These are phyloP conservation scores for Nezara viridula DNA, from an alignment of 2,888 invertebrate genomes.

Conservation along the genomic window DNA sequence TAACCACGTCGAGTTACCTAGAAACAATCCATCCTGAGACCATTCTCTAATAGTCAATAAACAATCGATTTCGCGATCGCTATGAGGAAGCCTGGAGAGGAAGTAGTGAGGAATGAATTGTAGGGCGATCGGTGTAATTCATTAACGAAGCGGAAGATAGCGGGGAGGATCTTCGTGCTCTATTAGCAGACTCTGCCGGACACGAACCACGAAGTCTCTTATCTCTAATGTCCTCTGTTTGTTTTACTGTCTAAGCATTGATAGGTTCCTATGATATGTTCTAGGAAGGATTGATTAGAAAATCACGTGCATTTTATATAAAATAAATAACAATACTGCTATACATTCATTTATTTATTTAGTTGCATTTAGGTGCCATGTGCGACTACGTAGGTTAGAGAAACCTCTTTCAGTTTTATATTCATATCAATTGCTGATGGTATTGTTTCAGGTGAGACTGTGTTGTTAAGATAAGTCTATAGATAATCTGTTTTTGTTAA, in stretches of 20 bases:
- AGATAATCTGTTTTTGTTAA: too few species aligned
- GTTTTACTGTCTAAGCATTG: not conserved
- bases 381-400: too few species aligned
- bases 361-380: too few species aligned
- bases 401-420: too few species aligned
- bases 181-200: constrained; percentile 5
- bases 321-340: too few species aligned
- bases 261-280: not conserved
- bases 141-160: constrained; percentile 33
- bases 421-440: too few species aligned
- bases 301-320: too few species aligned
- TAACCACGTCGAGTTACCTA: not conserved
- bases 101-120: constrained; percentile 1
- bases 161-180: constrained; percentile 2
- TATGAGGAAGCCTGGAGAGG: not conserved
- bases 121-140: not conserved
- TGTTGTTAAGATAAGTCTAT: too few species aligned
- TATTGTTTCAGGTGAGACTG: too few species aligned
- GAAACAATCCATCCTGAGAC: not conserved
- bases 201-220: not conserved
- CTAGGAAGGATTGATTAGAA: not conserved
- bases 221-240: not conserved
- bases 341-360: too few species aligned
- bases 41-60: not conserved
- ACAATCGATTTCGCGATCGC: not conserved